Evolutionary conservation across 2,113 vertebrate genomes (phyloP).

Genomic region (Pomatostomus ruficeps): DNA sequence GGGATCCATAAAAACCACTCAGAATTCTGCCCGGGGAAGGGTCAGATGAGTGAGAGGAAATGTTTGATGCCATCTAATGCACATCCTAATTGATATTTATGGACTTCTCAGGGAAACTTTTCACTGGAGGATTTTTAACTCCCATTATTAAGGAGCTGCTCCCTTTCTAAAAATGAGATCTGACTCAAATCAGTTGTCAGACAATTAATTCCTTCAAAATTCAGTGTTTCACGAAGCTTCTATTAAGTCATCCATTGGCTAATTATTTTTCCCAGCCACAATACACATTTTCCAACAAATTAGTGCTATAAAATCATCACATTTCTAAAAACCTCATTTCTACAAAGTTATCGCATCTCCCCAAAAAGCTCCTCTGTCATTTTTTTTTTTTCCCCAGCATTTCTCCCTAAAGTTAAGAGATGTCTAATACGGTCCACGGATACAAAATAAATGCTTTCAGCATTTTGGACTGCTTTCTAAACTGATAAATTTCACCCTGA

Average conservation of each 20-base stretch:
- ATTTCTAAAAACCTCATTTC: neutral
- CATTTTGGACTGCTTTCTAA: constrained; percentile 20
- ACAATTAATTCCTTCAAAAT: neutral
- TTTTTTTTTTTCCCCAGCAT: neutral
- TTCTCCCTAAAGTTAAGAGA: neutral
- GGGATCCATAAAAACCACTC: neutral
- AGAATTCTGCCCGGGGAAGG: neutral
- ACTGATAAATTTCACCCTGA: constrained; percentile 4
- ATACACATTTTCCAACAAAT: neutral
- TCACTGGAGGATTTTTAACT: neutral
- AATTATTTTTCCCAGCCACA: too few species aligned
- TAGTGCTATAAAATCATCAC: neutral
- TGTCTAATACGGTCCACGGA: neutral
- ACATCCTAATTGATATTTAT: neutral
- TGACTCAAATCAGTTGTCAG: neutral
- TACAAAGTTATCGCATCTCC: neutral
- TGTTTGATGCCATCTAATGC: neutral
- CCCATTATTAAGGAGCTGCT: neutral
- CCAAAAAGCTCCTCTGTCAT: neutral
- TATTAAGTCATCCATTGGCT: neutral
- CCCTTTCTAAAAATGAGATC: neutral
- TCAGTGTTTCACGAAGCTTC: neutral
- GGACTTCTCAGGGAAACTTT: neutral
- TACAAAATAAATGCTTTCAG: neutral
- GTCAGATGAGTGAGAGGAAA: constrained; percentile 30